A percentile compares a stretch with the other conserved stretches of the same genome.
phyloP scores from a whole-genome alignment of 2,888 invertebrate genomes.

The Pantelozetes paolii region DNA sequence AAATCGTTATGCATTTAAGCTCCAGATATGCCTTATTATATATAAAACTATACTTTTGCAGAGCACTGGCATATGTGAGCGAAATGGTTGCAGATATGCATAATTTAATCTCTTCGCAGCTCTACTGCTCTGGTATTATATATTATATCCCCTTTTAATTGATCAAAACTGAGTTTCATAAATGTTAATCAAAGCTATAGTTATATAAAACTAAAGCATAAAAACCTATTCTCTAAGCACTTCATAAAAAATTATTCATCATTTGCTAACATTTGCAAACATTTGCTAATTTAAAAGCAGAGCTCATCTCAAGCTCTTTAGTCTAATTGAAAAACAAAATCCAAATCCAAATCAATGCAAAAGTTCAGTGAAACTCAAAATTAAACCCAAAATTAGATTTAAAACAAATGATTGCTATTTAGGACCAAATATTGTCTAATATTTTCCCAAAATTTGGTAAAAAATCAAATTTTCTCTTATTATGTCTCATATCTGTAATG shows the following conservation, averaged over 20 bases:
- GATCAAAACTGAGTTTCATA: constrained; percentile 21
- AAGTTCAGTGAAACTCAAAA: neutral
- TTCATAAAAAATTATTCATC: constrained; percentile 15
- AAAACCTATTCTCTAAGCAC: neutral
- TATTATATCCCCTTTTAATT: constrained; percentile 30
- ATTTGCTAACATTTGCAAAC: no score
- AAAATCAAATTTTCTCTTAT: neutral
- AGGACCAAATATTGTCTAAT: no score
- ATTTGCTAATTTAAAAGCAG: neutral
- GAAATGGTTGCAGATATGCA: constrained; percentile 15
- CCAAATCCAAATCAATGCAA: no score
- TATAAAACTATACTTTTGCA: neutral
- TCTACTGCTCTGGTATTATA: neutral
- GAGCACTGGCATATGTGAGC: neutral
- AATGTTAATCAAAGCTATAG: constrained; percentile 24
- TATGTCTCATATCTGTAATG: neutral
- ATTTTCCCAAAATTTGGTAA: neutral
- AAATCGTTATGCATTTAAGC: constrained; percentile 2
- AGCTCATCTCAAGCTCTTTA: constrained; percentile 15
- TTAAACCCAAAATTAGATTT: no score
- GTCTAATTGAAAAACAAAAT: constrained; percentile 13
- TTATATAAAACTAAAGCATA: neutral
- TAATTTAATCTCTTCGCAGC: constrained; percentile 32
- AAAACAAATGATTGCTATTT: no score
- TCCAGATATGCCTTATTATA: constrained; percentile 11